Conservation (phyloP, 2,113 vertebrate species). For the Plotosus lineatus region DNA sequence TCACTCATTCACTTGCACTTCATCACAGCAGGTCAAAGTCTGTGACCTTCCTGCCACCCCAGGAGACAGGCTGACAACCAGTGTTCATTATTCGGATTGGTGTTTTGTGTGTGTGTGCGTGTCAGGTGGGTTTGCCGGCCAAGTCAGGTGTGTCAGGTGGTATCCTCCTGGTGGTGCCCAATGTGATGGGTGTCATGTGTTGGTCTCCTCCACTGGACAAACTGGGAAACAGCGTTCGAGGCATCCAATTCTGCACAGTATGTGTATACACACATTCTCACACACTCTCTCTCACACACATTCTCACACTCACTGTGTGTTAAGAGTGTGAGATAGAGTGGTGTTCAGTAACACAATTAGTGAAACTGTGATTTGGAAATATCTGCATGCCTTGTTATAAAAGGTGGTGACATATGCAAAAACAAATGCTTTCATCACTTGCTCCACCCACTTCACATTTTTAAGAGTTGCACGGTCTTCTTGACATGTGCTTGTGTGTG, state of each 20-base stretch:
- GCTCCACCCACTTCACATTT: not conserved
- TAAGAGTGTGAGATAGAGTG: no score
- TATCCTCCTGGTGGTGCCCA: slow-evolving; percentile 96
- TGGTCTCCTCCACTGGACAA: slow-evolving; percentile 98
- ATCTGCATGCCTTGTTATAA: no score
- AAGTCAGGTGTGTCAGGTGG: slow-evolving; percentile 97
- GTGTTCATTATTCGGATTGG: no score
- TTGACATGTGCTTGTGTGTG: not conserved
- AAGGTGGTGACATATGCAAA: no score
- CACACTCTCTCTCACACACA: not conserved
- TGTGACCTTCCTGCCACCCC: no score
- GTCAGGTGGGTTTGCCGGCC: slow-evolving; percentile 94
- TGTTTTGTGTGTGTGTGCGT: slow-evolving; percentile 10
- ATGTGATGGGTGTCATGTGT: slow-evolving; percentile 98
- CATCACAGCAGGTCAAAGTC: not conserved
- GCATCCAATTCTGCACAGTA: slow-evolving; percentile 98
- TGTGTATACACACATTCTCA: slow-evolving; percentile 38
- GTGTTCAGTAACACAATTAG: no score
- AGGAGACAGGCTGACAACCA: no score
- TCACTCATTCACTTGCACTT: not conserved
- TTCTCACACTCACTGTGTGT: slow-evolving; percentile 24
- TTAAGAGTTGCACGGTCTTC: not conserved
- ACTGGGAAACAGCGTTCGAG: slow-evolving; percentile 95
- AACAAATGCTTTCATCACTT: not conserved
- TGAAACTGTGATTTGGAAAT: no score